Conservation (phyloP, 2,888 invertebrate species). For the Lithodes maja region DNA sequence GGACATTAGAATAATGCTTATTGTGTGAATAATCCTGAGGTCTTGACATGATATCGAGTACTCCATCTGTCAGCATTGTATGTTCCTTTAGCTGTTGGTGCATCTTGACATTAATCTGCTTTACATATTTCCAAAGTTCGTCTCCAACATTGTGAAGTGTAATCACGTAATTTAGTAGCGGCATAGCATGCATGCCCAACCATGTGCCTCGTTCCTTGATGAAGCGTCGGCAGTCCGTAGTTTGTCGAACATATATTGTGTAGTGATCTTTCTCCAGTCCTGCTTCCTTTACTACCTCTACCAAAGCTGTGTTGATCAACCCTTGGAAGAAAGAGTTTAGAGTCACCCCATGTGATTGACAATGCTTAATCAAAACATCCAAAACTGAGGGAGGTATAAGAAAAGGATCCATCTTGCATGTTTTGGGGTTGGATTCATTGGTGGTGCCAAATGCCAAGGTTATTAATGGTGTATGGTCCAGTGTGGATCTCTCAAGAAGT, state of each 20-base stretch:
- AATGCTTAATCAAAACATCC: not conserved
- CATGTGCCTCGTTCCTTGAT: not conserved
- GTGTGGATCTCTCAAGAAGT: not conserved
- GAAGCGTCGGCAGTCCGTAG: not conserved
- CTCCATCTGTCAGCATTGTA: not conserved
- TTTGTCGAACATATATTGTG: not conserved
- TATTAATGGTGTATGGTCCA: not conserved
- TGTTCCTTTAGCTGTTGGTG: not conserved
- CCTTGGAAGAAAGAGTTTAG: conserved; percentile 16
- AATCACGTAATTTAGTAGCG: not conserved
- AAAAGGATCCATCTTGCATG: not conserved
- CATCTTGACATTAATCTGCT: not conserved
- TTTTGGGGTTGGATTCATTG: not conserved
- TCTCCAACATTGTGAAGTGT: conserved; percentile 3
- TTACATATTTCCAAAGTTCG: conserved; percentile 12
- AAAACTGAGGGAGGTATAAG: not conserved
- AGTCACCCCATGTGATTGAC: conserved; percentile 7
- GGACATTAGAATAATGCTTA: not conserved
- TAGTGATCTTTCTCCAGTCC: conserved; percentile 26
- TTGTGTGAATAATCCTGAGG: not conserved
- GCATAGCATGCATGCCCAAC: not conserved
- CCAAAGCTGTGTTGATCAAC: not conserved
- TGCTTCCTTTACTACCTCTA: conserved; percentile 10
- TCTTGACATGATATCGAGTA: not conserved
- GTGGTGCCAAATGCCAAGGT: not conserved